Conservation (phyloP, 2,113 vertebrate genomes). For the Heptranchias perlo region DNA sequence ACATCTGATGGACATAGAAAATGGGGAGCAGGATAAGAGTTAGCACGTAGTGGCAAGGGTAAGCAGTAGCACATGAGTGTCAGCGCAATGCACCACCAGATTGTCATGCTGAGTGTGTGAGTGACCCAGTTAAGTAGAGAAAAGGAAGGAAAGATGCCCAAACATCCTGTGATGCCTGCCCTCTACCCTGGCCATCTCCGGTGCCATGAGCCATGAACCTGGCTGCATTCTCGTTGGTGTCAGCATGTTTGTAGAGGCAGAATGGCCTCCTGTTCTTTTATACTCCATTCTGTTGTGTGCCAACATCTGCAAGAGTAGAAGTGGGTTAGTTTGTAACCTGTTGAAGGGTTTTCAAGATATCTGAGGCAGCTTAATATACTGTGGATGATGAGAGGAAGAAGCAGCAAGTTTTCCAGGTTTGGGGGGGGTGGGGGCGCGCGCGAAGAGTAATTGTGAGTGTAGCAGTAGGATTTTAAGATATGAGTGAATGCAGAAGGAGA, state of each 20-base stretch:
- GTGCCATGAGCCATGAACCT: neutral
- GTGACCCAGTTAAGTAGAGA: neutral
- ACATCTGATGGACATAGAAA: neutral
- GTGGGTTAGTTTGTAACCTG: neutral
- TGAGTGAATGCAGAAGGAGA: neutral
- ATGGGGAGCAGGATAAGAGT: neutral
- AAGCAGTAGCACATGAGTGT: too few relatives aligned
- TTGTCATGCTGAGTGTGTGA: neutral
- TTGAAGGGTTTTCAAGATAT: neutral
- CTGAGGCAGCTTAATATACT: neutral
- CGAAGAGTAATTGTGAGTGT: neutral
- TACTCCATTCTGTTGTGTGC: neutral
- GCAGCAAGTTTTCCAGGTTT: neutral
- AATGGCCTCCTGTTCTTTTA: neutral
- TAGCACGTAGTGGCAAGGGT: neutral
- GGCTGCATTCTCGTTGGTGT: neutral
- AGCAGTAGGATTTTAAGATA: neutral
- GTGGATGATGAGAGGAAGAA: neutral
- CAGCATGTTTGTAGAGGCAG: neutral
- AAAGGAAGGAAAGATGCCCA: neutral
- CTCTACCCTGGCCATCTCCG: neutral
- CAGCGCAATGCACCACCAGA: too few relatives aligned
- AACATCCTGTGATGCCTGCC: neutral
- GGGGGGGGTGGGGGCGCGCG: too few relatives aligned
- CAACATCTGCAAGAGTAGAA: neutral